Base-by-base conservation (phyloP, 2,113 vertebrate genomes). In the Plecotus auritus region DNA sequence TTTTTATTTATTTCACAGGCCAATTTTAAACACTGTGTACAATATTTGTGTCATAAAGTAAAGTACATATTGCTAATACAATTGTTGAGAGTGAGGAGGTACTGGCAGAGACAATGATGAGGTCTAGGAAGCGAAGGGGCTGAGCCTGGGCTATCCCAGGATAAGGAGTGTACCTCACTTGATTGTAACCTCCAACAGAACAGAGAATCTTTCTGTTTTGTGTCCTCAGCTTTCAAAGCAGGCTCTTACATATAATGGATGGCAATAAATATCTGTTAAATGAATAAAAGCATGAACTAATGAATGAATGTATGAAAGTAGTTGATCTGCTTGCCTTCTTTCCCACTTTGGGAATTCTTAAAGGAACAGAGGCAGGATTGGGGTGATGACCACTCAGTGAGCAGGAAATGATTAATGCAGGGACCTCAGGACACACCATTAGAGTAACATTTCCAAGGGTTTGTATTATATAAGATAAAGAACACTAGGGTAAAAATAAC, bases 161-260 rank as follows among this genome's bases (percentile, higher is more conserved):
- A 64, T 23, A 81, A 87, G 30, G 23, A 56, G 10, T 54, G 80
- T 37, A 66, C 37, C 9, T 76, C 54, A 22, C 11, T 40, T 22
- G 17, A 42, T 74, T n/a, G 9, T 67, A 47, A 14, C 69, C 10
- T 70, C 14, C 32, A 17, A 61, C 20, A 88, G n/a, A 30, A 69
- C 30, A 86, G 59, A 74, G 30, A 69, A 42, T 69, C 40, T 32
- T 54, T 72, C 47, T 73, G 78, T 66, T 95, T 70, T 83, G 10
- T 7, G 4, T 26, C 4, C 10, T 26, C 49, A 78, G 35, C 5
- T 74, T 83, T 92, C 49, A 91, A 32, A 81, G 37, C 40, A 76
- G 45, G 61, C 88, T 77, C 6, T 80, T 28, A 81, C 5, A 78
- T 64, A 14, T 4, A 80, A 26, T 13, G 59, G 35, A 11, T 78